phyloP scores from a whole-genome alignment of 2,888 invertebrate species.

The Sarcophaga caerulescens region DNA sequence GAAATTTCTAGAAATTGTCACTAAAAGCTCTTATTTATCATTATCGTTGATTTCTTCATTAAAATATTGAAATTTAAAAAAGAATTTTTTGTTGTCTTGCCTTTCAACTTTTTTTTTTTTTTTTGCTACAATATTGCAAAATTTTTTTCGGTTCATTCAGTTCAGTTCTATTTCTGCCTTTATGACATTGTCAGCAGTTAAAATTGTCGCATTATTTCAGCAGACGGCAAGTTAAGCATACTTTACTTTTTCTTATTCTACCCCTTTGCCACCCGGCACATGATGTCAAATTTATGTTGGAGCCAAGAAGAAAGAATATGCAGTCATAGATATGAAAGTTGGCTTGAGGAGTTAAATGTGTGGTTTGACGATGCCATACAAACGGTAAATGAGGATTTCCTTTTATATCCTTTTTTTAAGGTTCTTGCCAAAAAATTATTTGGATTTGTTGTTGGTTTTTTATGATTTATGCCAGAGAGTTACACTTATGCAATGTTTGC shows the following conservation, averaged over 20 bases:
- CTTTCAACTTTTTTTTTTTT: not conserved
- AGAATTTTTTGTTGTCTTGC: not conserved
- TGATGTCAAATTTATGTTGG: not conserved
- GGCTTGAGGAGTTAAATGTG: not conserved
- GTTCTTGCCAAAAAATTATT: constrained; percentile 15
- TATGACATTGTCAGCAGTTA: constrained; percentile 57
- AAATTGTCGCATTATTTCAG: constrained; percentile 51
- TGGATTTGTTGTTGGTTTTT: constrained; percentile 20
- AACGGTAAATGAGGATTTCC: not conserved
- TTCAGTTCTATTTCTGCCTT: constrained; percentile 14
- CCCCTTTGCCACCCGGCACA: not conserved
- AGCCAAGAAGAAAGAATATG: not conserved
- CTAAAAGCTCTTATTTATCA: no score
- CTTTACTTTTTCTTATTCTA: constrained; percentile 1
- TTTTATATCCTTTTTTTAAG: not conserved
- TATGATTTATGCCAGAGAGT: constrained; percentile 32
- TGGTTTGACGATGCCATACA: not conserved
- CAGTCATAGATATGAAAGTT: not conserved
- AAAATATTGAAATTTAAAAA: not conserved
- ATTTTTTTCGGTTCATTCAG: constrained; percentile 4
- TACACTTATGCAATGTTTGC: not conserved
- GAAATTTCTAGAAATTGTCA: not conserved
- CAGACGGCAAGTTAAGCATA: constrained; percentile 13
- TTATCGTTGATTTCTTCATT: no score
- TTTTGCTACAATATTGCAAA: constrained; percentile 38